These are phyloP conservation scores for Drosophila suzukii DNA, from an alignment of 1,140 invertebrate genomes.

Conservation along the genomic window DNA sequence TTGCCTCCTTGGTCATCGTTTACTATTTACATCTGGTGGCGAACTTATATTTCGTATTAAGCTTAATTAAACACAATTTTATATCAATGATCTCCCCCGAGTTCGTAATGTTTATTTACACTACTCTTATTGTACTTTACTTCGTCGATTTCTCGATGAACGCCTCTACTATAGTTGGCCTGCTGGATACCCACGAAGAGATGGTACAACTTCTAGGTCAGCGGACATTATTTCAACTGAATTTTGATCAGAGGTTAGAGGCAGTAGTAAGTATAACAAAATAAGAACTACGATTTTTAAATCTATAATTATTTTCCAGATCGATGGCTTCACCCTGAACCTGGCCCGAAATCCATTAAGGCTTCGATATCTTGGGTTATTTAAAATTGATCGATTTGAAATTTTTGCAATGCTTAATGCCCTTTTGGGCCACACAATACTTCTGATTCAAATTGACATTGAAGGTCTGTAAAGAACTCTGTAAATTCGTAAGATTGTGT, in stretches of 20 bases:
- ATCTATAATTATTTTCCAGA: slow-evolving; percentile 7
- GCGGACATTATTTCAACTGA: not conserved
- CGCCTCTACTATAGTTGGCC: slow-evolving; percentile 15
- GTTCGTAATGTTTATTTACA: not conserved
- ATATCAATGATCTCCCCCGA: not conserved
- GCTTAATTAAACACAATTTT: not conserved
- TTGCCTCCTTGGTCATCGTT: slow-evolving; percentile 1
- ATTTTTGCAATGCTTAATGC: slow-evolving; percentile 31
- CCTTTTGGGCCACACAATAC: slow-evolving; percentile 24
- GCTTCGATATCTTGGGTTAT: slow-evolving; percentile 17
- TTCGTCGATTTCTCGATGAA: slow-evolving; percentile 27
- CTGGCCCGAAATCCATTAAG: slow-evolving; percentile 33
- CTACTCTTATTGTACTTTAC: not conserved
- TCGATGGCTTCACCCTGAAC: slow-evolving; percentile 39
- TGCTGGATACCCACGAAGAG: slow-evolving; percentile 24
- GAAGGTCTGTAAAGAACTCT: too few species aligned
- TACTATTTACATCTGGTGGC: slow-evolving; percentile 29
- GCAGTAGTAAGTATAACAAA: slow-evolving; percentile 18
- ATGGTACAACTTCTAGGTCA: slow-evolving; percentile 15
- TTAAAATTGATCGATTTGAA: not conserved
- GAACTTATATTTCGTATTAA: slow-evolving; percentile 13
- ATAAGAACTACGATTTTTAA: not conserved
- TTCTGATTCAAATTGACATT: slow-evolving; percentile 33
- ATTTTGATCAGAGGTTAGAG: slow-evolving; percentile 48
- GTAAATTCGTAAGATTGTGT: too few species aligned